Base-by-base conservation (phyloP, 2,888 invertebrate genomes). In the Ophion ellenae region DNA sequence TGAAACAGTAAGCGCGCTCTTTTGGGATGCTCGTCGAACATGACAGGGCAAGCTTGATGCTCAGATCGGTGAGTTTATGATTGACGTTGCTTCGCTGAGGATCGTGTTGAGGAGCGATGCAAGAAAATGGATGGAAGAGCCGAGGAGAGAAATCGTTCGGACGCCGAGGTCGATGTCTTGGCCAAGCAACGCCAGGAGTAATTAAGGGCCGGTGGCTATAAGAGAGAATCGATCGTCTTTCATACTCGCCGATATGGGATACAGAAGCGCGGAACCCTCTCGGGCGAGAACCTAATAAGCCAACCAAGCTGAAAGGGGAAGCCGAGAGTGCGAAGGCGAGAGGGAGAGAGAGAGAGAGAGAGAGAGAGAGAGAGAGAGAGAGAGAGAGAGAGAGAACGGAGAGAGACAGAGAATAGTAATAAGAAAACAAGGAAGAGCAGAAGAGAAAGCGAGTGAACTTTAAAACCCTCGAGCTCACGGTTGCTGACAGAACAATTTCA, bases 401-500 rank as follows among this genome's bases (percentile, higher is more conserved):
- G 24, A 45, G 59, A 7, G 24, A 45, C 24, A 45, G 78, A 28
- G 28, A 47, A 14, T 53, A 14, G 53, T 53, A 53, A 14, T 53
- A 53, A 53, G 53, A 53, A 63, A 74, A 82, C 71, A 53, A 53
- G 53, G 53, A 14, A 64, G 64, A 66, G 36, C 80, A 61, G 67
- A 74, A 66, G 80, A 85, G 74, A 66, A 61, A 59, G 79, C 17
- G 78, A 47, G 59, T 61, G n/a, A 81, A 66, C 80, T 84, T 87
- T 81, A 86, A 77, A 86, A 64, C 67, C 77, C 53, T 81, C 64
- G 66, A 53, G 78, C 80, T 84, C 81, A 70, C 81, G 84, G 87
- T 75, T 90, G 90, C 90, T 90, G 90, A 90, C 90, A 87, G 90
- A 89, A 90, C 90, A 90, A 90, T 90, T 90, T 90, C 88, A 88